Percentiles rank a stretch among this genome's conserved stretches.
These are phyloP conservation scores for Sprattus sprattus DNA, from an alignment of 2,113 vertebrate genomes.

Conservation along the genomic window DNA sequence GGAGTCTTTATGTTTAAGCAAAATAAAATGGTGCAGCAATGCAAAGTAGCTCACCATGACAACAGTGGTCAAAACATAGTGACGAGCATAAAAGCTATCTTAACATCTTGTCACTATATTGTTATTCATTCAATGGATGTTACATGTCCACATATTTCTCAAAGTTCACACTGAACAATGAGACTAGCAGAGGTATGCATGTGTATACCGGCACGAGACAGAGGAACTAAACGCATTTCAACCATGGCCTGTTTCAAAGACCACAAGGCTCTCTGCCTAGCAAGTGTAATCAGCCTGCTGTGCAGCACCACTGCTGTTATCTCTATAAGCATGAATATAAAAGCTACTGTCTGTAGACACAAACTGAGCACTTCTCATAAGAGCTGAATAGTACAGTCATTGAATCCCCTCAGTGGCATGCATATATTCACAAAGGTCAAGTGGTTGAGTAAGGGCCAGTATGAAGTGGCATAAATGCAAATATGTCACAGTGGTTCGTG, in stretches of 20 bases:
- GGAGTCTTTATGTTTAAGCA: not conserved
- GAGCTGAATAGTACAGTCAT: not conserved
- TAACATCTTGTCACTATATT: not conserved
- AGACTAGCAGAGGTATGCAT: not conserved
- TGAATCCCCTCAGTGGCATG: not conserved
- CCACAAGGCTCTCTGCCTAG: not conserved
- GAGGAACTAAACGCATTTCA: not conserved
- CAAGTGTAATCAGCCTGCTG: not conserved
- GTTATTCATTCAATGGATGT: not conserved
- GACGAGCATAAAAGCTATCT: not conserved
- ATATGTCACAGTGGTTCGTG: not conserved
- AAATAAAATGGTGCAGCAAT: not conserved
- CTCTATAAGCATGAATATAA: not conserved
- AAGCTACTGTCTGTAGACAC: not conserved
- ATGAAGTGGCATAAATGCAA: not conserved
- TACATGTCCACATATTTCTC: not conserved
- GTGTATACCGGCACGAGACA: not conserved
- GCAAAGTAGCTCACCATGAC: not conserved
- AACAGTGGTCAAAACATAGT: not conserved
- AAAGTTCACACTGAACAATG: not conserved
- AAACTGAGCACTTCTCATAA: not conserved
- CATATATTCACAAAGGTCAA: slow-evolving; percentile 3
- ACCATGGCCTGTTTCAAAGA: not conserved
- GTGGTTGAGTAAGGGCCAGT: not conserved
- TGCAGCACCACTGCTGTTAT: not conserved